phyloP scores from a whole-genome alignment of 1,140 invertebrate genomes.

The Drosophila pectinifera region DNA sequence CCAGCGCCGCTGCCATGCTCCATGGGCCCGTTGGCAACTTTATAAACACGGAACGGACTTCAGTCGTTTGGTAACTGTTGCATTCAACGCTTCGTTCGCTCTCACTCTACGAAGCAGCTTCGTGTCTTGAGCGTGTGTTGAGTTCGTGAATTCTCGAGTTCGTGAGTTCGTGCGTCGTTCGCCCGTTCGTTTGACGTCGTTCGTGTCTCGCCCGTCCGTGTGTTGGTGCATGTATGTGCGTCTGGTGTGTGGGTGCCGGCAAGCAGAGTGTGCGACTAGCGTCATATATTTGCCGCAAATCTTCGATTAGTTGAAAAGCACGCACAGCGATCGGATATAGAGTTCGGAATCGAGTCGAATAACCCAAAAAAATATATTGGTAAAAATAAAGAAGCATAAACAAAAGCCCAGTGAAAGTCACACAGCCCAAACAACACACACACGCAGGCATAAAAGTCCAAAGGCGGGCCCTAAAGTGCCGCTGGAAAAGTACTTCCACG shows the following conservation, averaged over 20 bases:
- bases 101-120: constrained; percentile 21
- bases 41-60: constrained; percentile 63
- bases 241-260: constrained; percentile 15
- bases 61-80: constrained; percentile 84
- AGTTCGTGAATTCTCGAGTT: constrained; percentile 32
- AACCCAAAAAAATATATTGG: constrained; percentile 4
- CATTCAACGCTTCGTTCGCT: constrained; percentile 80
- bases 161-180: constrained; percentile 25
- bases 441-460: constrained; percentile 13
- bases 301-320: constrained; percentile 22
- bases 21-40: constrained; percentile 76
- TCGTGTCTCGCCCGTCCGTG: constrained; percentile 18
- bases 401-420: constrained; percentile 16
- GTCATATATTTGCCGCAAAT: constrained; percentile 4
- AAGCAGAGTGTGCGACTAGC: constrained; percentile 3
- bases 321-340: constrained; percentile 12
- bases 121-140: constrained; percentile 10
- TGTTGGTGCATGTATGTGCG: constrained; percentile 22
- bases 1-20: constrained; percentile 29
- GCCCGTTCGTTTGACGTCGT: constrained; percentile 22
- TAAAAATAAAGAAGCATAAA: constrained; percentile 4
- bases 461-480: constrained; percentile 72
- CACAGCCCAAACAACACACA: constrained; percentile 7
- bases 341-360: constrained; percentile 12
- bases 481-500: constrained; percentile 23